Conservation (phyloP, 2,797 vertebrate species). For the Pseudopleuronectes americanus region DNA sequence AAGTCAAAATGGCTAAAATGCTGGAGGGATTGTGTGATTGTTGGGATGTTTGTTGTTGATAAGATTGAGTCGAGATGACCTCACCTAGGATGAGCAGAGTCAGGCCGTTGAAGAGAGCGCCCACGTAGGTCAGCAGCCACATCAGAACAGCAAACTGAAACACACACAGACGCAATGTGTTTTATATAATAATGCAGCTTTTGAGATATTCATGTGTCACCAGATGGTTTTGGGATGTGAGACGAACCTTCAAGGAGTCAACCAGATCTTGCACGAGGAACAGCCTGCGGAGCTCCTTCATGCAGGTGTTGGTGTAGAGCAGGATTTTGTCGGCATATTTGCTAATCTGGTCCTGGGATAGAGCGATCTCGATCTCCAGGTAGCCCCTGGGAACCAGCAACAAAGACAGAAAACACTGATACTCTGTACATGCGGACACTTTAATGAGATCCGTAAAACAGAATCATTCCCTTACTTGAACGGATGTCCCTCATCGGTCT, state of each 20-base stretch:
- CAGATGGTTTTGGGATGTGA: conserved; percentile 1
- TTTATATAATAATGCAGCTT: background rate
- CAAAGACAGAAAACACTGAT: conserved; percentile 1
- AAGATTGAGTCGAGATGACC: conserved; percentile 41
- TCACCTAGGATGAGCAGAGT: conserved; percentile 98
- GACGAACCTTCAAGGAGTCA: conserved; percentile 96
- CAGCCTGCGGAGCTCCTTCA: conserved; percentile 95
- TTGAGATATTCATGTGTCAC: background rate
- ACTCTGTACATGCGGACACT: background rate
- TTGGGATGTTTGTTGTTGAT: no score
- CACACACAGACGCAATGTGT: conserved; percentile 6
- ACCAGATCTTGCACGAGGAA: conserved; percentile 98
- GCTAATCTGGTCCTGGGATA: conserved; percentile 98
- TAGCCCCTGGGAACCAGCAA: conserved; percentile 85
- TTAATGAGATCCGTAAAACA: background rate
- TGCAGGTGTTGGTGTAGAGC: conserved; percentile 93
- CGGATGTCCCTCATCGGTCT: conserved; percentile 97
- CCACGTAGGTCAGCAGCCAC: conserved; percentile 99
- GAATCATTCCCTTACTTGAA: conserved; percentile 92
- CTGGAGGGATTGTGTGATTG: background rate
- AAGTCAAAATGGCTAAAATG: background rate
- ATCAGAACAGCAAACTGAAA: conserved; percentile 97
- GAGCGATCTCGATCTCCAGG: conserved; percentile 95
- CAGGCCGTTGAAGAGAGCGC: conserved; percentile 99
- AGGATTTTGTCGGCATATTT: conserved; percentile 97